Base-by-base conservation (phyloP, 2,113 vertebrate species). In the Sylvicapra grimmia region DNA sequence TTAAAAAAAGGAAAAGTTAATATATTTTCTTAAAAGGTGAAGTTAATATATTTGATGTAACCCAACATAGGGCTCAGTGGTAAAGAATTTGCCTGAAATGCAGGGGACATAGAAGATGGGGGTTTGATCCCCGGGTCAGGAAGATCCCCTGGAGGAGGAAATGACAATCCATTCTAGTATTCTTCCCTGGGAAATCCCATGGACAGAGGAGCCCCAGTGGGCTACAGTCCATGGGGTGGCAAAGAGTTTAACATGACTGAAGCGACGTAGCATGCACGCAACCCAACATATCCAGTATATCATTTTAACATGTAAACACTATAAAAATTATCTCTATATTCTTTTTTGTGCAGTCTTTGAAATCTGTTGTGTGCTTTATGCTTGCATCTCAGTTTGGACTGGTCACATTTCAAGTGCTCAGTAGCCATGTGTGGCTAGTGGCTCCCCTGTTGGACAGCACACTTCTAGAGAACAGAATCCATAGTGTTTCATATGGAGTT, bases 401-500 rank as follows among this genome's bases (percentile, higher is more conserved):
- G 31, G 51, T 11, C 54, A 29, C 14, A 49, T 83, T 31, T 54
- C 86, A 93, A 56, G 65, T 25, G 18, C 29, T 65, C 54, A 51
- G 1, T 3, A 29, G 80, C 75, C 40, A 19, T 33, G 0, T 1
- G 7, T 36, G 61, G 44, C 53, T n/a, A 19, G 63, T 29, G 33
- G n/a, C 63, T 36, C 5, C 12, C 51, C 23, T 23, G 10, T 4
- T 25, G 56, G 40, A 72, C 6, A 53, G 25, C 21, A 12, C 13
- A 25, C 47, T 23, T 33, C 27, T 27, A 47, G 77, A 65, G 13
- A 87, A 14, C 9, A 44, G 36, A 51, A 19, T 36, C n/a, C 49
- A 4, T 0, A 27, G 33, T 23, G 65, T 27, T 75, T 40, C 2
- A 0, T 1, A 16, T 0, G n/a, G 84, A 56, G 2, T 1, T 25